Evolutionary conservation across 2,797 vertebrate genomes (phyloP).

Genomic region (Thunnus albacares): DNA sequence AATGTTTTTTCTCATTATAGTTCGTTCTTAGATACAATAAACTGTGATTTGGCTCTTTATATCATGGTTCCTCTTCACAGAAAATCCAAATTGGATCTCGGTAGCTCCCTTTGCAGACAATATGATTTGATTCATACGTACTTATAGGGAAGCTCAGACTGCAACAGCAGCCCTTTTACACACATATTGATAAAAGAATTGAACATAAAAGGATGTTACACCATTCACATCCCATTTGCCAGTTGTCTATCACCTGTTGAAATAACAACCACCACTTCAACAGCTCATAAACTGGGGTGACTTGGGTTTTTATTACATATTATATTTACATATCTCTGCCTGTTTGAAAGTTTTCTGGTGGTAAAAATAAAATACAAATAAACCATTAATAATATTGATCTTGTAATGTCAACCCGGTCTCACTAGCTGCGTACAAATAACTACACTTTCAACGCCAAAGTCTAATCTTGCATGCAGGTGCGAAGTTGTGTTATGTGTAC

Average conservation of each 20-base stretch:
- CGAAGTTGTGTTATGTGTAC: too few species aligned
- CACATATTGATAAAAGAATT: neutral
- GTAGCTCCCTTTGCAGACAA: neutral
- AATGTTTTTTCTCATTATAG: neutral
- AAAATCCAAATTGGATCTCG: neutral
- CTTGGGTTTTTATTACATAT: neutral
- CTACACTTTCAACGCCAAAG: too few species aligned
- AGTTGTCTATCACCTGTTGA: neutral
- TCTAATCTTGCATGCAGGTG: too few species aligned
- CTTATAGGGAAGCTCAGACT: neutral
- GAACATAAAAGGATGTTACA: neutral
- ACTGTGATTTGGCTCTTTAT: neutral
- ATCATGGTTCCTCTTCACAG: neutral
- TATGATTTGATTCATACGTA: neutral
- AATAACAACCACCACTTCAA: neutral
- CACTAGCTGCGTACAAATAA: too few species aligned
- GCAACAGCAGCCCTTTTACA: too few species aligned
- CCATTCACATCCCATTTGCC: neutral
- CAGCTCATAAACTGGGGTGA: neutral
- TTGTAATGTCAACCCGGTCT: too few species aligned
- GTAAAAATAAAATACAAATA: neutral
- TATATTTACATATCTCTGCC: neutral
- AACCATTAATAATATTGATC: neutral
- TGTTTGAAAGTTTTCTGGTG: neutral
- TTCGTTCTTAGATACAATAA: neutral